These are phyloP conservation scores for Callipepla squamata DNA, from an alignment of 2,113 vertebrate genomes.

Conservation along the genomic window DNA sequence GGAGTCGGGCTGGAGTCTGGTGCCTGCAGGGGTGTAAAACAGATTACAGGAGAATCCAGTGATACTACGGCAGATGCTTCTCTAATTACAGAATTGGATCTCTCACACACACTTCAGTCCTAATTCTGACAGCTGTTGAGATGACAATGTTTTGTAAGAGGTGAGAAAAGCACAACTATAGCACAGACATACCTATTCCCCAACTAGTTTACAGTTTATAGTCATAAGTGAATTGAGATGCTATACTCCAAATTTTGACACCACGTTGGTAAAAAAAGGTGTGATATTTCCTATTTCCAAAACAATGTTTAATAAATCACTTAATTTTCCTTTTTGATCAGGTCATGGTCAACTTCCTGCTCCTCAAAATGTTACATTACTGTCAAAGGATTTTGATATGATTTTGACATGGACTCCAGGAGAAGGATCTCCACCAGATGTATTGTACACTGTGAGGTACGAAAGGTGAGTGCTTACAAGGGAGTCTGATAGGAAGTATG, in stretches of 20 bases:
- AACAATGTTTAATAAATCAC: background rate
- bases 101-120: background rate
- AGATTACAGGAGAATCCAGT: background rate
- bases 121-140: background rate
- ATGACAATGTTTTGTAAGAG: background rate
- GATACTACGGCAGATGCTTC: background rate
- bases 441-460: slow-evolving; percentile 71
- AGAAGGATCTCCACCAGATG: slow-evolving; percentile 10
- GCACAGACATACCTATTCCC: background rate
- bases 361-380: slow-evolving; percentile 68
- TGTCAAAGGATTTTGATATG: slow-evolving; percentile 71
- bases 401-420: slow-evolving; percentile 74
- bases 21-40: background rate
- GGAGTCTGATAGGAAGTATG: background rate
- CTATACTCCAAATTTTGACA: background rate
- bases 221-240: background rate
- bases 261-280: background rate
- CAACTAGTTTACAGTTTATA: background rate
- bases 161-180: background rate
- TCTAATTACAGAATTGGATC: rapidly evolving
- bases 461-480: slow-evolving; percentile 47
- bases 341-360: slow-evolving; percentile 8
- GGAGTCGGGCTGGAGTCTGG: background rate
- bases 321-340: background rate
- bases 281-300: background rate